Base-by-base conservation (phyloP, 2,888 invertebrate species). In the Smittia sp. region DNA sequence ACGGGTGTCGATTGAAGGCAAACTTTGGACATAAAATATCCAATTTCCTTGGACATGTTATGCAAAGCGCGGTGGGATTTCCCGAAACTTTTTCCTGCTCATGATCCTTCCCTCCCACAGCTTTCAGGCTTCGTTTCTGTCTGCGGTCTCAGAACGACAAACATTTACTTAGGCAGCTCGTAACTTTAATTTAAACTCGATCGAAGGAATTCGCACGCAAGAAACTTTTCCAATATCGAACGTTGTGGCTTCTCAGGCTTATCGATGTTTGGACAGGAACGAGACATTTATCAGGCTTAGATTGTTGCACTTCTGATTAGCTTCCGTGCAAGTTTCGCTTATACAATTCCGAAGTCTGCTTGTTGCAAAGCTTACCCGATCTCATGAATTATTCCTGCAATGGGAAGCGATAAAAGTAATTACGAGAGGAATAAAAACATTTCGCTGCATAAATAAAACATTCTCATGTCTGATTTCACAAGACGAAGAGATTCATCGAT, bases 121-220 rank as follows among this genome's bases (percentile, higher is more conserved):
- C 46, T 58, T 22, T 58, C 13, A 4, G 9, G 7, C n/a, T 58
- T 58, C 18, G 9, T 63, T 63, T 1, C 63, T 63, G 63, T 27
- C 20, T 27, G 27, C 20, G 63, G 25, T 63, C 7, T 63, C 11
- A 11, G 11, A 25, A 27, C 20, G n/a, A 13, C 63, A 63, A 63
- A 63, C 20, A 63, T 63, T 63, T 63, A n/a, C 25, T 63, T 63
- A 25, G 63, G 63, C 2, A 9, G 63, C 63, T 58, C 13, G 27
- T 4, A 63, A 15, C n/a, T 63, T 63, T 22, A 58, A 63, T 25
- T 24, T 24, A 63, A 58, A 58, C 15, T 58, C 18, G 58, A 58
- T 58, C 20, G 20, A 9, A 6, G 24, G 24, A 9, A 7, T n/a
- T 6, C 3, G 13, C 58, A 58, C 58, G 58, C 58, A 58, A 24